Percentiles rank a stretch among this genome's conserved stretches.
These are phyloP conservation scores for Napeogenes inachia DNA, from an alignment of 2,888 invertebrate genomes.

Conservation along the genomic window DNA sequence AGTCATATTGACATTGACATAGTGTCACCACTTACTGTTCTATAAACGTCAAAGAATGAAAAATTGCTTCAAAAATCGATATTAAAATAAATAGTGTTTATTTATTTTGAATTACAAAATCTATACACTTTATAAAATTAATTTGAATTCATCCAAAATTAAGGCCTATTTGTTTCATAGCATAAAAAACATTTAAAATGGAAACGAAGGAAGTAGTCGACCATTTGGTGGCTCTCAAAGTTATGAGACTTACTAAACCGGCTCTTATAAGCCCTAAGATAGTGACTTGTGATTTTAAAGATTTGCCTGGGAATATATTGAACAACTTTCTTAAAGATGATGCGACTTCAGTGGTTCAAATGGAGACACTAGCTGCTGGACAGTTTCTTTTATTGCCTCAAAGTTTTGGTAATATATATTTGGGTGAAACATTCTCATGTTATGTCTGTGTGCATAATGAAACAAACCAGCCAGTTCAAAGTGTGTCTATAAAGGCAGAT, in stretches of 20 bases:
- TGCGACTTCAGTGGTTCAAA: slow-evolving; percentile 87
- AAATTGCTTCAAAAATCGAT: too few relatives aligned
- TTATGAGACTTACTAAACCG: slow-evolving; percentile 96
- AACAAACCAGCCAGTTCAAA: slow-evolving; percentile 88
- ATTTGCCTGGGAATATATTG: slow-evolving; percentile 89
- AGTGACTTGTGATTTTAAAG: slow-evolving; percentile 89
- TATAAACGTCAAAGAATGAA: too few relatives aligned
- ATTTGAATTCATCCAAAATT: too few relatives aligned
- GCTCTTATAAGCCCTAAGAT: slow-evolving; percentile 89
- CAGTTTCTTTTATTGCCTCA: slow-evolving; percentile 96
- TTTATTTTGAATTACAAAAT: too few relatives aligned
- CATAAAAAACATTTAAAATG: slow-evolving; percentile 54
- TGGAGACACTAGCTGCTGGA: slow-evolving; percentile 90
- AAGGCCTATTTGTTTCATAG: too few relatives aligned
- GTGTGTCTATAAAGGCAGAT: slow-evolving; percentile 93
- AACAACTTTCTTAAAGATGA: slow-evolving; percentile 88
- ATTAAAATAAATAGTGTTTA: too few relatives aligned
- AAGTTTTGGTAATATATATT: slow-evolving; percentile 97
- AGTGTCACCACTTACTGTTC: too few relatives aligned
- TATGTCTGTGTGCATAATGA: slow-evolving; percentile 98
- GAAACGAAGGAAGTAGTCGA: slow-evolving; percentile 79
- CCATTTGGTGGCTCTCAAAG: slow-evolving; percentile 82
- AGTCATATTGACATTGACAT: too few relatives aligned
- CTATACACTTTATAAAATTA: too few relatives aligned
- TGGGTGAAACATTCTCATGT: slow-evolving; percentile 98